Evolutionary conservation across 2,888 invertebrate species (phyloP).

Genomic region (Oligia strigilis): DNA sequence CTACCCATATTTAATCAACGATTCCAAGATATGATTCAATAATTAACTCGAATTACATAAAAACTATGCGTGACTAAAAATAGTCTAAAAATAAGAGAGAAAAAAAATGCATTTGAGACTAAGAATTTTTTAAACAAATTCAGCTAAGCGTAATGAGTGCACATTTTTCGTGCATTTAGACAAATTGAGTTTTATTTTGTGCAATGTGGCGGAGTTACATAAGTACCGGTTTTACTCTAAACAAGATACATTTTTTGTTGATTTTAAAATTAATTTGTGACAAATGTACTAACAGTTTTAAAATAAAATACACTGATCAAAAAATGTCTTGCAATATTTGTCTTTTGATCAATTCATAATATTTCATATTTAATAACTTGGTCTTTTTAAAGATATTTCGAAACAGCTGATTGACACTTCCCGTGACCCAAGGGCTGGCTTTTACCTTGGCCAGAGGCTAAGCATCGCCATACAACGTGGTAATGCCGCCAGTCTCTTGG

Average conservation of each 20-base stretch:
- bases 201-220: constrained; percentile 5
- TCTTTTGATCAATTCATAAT: not conserved
- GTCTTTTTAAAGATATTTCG: too few relatives aligned
- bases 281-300: too few relatives aligned
- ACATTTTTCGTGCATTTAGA: constrained; percentile 43
- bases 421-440: too few relatives aligned
- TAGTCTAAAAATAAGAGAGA: constrained; percentile 29
- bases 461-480: too few relatives aligned
- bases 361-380: not conserved
- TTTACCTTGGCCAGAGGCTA: too few relatives aligned
- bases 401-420: too few relatives aligned
- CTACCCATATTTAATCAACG: constrained; percentile 56
- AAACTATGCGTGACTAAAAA: constrained; percentile 47
- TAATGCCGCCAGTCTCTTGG: too few relatives aligned
- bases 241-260: not conserved
- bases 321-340: not conserved
- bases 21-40: constrained; percentile 63
- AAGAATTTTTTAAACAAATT: constrained; percentile 40
- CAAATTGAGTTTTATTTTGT: constrained; percentile 6
- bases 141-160: constrained; percentile 47
- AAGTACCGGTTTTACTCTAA: constrained; percentile 9
- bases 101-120: constrained; percentile 54
- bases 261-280: constrained; percentile 3
- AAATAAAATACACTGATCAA: constrained; percentile 4
- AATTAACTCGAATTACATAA: constrained; percentile 58